These are phyloP conservation scores for Amia ocellicauda DNA, from an alignment of 2,113 vertebrate genomes.

Conservation along the genomic window DNA sequence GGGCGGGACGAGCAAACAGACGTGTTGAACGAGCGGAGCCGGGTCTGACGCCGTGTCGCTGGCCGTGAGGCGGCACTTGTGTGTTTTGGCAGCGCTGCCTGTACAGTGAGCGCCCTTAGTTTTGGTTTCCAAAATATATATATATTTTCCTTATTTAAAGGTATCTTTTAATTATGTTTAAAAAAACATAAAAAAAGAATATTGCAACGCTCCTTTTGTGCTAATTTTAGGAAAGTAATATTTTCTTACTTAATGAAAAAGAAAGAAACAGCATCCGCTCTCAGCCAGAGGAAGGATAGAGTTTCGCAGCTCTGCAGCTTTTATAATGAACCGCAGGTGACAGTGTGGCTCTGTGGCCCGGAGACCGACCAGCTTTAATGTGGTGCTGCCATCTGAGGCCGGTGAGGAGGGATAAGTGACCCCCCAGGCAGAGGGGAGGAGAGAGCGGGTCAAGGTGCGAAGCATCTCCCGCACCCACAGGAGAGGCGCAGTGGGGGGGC, in stretches of 20 bases:
- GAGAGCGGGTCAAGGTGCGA: too few species aligned
- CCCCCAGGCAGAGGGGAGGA: too few species aligned
- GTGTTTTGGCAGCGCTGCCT: slow-evolving; percentile 14
- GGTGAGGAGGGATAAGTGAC: neutral
- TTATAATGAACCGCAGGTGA: neutral
- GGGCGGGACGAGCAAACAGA: too few species aligned
- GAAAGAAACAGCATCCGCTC: neutral
- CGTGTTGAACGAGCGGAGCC: too few species aligned
- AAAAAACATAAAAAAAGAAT: slow-evolving; percentile 18
- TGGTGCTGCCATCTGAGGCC: too few species aligned
- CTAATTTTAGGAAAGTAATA: slow-evolving; percentile 3
- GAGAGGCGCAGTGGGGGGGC: too few species aligned
- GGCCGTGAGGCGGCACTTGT: neutral
- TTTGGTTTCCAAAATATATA: slow-evolving; percentile 6
- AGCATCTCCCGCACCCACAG: too few species aligned
- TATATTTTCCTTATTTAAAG: slow-evolving; percentile 6
- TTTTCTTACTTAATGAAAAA: slow-evolving; percentile 4
- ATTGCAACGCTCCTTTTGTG: slow-evolving; percentile 5
- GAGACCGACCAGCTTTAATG: neutral
- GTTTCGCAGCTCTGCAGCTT: neutral
- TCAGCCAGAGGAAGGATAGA: neutral
- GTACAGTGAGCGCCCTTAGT: neutral
- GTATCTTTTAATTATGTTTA: slow-evolving; percentile 12
- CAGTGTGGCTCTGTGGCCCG: neutral
- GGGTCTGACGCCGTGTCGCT: neutral